Base-by-base conservation (phyloP, 92 coral and sea anemone species). In the Siderastrea radians region DNA sequence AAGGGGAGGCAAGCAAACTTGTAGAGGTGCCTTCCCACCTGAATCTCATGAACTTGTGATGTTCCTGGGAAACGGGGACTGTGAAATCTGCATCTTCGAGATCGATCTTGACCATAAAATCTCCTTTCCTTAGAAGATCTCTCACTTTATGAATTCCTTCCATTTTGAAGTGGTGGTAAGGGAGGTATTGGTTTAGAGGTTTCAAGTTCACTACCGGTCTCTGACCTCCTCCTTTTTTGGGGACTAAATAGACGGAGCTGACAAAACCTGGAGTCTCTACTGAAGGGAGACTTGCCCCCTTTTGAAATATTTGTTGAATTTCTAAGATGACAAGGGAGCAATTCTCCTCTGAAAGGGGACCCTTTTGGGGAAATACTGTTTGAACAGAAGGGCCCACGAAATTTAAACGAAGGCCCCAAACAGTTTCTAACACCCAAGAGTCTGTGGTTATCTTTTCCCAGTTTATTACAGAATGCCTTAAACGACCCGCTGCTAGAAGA, bases 141-240 rank as follows among this genome's bases (percentile, higher is more conserved):
- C 75, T 79, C 79, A 92, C 67, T 84, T 84, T 84, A 50, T 68
- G 85, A 19, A 92, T 87, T 57, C 87, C 90, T 75, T 88, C 90
- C 90, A 92, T 92, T 44, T 92, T 92, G 95, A 92, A 92, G 64
- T 92, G 91, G 58, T 89, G 51, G 90, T 89, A 85, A 57, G 80
- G 81, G 48, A 73, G 70, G 68, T 58, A 87, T 19, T 73, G 88
- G 65, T 91, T 86, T 58, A 91, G 86, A 26, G 68, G 75, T 15
- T 72, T 62, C 60, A 89, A 88, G 58, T 92, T 92, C 54, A 89
- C 68, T 15, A 89, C 88, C 45, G 89, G 78, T 59, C 78, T 76
- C 60, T 70, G 91, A 26, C 91, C 93, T 11, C 89, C 93, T 46
- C 95, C 91, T 61, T 45, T 68, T 68, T 68, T 44, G 73, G 50